Percentiles rank a stretch among this genome's conserved stretches.
Evolutionary conservation across 1,140 invertebrate genomes (phyloP).

Genomic region (Penaeus chinensis): DNA sequence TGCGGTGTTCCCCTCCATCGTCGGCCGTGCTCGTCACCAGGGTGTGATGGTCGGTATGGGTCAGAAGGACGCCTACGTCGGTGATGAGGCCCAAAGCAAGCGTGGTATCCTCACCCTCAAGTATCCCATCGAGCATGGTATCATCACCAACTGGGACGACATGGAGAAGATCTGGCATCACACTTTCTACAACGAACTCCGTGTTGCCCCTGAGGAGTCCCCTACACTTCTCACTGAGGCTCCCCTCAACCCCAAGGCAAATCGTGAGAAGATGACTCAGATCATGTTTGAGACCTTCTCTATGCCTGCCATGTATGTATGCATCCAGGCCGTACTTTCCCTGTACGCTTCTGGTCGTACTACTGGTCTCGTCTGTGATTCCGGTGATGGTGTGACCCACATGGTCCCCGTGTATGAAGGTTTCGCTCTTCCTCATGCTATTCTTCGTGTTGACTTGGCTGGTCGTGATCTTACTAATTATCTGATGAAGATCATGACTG

Average conservation of each 20-base stretch:
- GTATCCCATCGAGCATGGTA: conserved; percentile 95
- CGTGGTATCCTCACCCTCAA: conserved; percentile 91
- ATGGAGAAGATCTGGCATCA: conserved; percentile 99
- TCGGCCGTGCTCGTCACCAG: conserved; percentile 74
- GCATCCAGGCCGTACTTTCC: no score
- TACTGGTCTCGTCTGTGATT: no score
- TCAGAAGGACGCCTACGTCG: conserved; percentile 90
- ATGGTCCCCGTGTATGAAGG: no score
- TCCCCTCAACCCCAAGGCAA: conserved; percentile 91
- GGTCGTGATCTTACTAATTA: no score
- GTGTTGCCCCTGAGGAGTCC: conserved; percentile 94
- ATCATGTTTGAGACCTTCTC: conserved; percentile 75
- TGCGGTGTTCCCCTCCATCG: conserved; percentile 77
- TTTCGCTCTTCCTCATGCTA: no score
- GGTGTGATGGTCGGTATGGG: conserved; percentile 94
- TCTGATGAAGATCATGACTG: no score
- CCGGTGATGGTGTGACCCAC: no score
- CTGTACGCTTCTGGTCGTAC: no score
- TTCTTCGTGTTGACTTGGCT: no score
- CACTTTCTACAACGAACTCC: conserved; percentile 94
- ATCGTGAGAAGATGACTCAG: conserved; percentile 80
- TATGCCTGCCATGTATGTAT: conserved; percentile 35
- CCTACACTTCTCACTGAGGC: conserved; percentile 92
- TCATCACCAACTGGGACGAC: conserved; percentile 97
- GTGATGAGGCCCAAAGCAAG: conserved; percentile 93